phyloP scores from a whole-genome alignment of 2,888 invertebrate genomes.

The Zelleria hepariella region DNA sequence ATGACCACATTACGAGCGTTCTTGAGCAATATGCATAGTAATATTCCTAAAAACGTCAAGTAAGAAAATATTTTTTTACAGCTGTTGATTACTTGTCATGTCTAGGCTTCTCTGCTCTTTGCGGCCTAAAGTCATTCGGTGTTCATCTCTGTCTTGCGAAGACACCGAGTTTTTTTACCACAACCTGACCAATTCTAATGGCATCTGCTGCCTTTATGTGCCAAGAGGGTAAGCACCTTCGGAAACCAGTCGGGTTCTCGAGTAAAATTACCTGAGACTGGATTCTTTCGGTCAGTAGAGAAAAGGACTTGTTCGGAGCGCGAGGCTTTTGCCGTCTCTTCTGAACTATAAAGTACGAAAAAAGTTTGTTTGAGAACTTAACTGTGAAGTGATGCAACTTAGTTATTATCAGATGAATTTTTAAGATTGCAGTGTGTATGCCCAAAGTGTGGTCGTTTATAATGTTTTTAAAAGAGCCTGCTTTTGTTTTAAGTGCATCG shows the following conservation, averaged over 20 bases:
- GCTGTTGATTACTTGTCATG: neutral
- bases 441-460: neutral
- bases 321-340: neutral
- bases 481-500: neutral
- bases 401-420: neutral
- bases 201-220: neutral
- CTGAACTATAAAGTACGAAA: neutral
- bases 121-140: constrained; percentile 36
- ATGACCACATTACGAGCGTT: no score
- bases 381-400: neutral
- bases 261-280: constrained; percentile 58
- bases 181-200: constrained; percentile 19
- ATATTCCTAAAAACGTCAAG: no score
- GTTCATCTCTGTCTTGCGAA: constrained; percentile 52
- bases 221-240: constrained; percentile 13
- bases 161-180: constrained; percentile 42
- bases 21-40: no score
- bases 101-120: constrained; percentile 23
- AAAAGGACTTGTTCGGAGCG: neutral
- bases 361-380: neutral
- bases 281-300: constrained; percentile 16
- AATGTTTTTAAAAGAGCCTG: neutral
- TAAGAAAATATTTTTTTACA: no score
- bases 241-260: constrained; percentile 33
- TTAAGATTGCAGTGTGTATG: neutral